Percentiles rank a stretch among this genome's conserved stretches.
Conservation (phyloP, 2,113 vertebrate species). For the Pteruthius melanotis region DNA sequence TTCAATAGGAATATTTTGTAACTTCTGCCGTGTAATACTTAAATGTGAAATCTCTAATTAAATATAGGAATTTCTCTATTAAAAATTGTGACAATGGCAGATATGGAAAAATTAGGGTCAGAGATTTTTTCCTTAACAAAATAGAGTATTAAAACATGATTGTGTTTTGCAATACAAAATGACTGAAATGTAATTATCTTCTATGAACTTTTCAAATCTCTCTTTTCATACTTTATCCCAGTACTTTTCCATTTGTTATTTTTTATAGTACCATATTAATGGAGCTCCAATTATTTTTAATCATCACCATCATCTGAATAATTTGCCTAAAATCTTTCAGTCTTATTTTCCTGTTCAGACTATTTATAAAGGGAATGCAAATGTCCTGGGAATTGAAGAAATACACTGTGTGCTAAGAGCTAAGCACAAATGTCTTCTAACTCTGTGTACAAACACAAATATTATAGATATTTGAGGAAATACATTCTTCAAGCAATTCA, state of each 20-base stretch:
- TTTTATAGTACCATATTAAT: neutral
- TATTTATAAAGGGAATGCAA: neutral
- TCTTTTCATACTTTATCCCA: neutral
- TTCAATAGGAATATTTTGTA: neutral
- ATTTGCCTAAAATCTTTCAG: slow-evolving; percentile 9
- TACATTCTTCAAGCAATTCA: neutral
- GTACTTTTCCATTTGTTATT: slow-evolving; percentile 1
- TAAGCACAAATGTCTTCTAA: neutral
- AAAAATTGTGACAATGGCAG: neutral
- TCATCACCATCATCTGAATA: slow-evolving; percentile 11
- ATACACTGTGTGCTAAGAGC: neutral
- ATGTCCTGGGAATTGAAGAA: neutral
- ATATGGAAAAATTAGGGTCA: neutral
- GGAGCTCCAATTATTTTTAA: slow-evolving; percentile 28
- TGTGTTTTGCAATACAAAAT: neutral
- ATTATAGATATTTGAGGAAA: neutral
- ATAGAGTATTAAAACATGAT: neutral
- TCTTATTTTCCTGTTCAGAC: slow-evolving; percentile 1
- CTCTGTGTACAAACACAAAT: neutral
- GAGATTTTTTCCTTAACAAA: neutral
- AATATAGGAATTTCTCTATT: neutral
- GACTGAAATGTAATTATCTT: neutral
- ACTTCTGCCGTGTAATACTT: neutral
- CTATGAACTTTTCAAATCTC: neutral
- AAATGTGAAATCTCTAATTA: neutral